These are phyloP conservation scores for Achroia grisella DNA, from an alignment of 1,140 invertebrate genomes.

Conservation along the genomic window DNA sequence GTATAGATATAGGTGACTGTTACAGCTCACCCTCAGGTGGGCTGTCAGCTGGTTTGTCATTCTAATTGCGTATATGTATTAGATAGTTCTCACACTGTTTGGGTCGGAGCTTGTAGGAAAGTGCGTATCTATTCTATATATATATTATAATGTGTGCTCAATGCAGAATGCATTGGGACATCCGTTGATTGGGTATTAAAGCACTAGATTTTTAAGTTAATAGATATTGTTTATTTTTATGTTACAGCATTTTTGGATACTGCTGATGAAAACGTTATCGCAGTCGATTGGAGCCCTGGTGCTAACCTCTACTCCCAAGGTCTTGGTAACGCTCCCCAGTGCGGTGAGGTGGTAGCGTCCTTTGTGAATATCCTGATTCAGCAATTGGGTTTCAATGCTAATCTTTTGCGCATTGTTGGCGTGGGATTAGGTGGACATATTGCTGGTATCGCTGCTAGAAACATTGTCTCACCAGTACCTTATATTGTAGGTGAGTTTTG, in stretches of 20 bases:
- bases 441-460: conserved; percentile 47
- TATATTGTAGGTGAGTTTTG: conserved; percentile 47
- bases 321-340: conserved; percentile 37
- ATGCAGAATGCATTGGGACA: no score
- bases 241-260: conserved; percentile 11
- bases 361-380: conserved; percentile 43
- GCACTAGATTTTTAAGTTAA: no score
- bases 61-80: no score
- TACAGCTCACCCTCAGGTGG: no score
- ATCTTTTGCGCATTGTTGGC: conserved; percentile 41
- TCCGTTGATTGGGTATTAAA: no score
- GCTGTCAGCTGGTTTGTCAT: no score
- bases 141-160: not conserved
- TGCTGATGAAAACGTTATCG: conserved; percentile 46
- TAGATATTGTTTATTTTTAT: no score
- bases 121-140: not conserved
- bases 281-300: conserved; percentile 49
- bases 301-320: conserved; percentile 31
- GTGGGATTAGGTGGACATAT: conserved; percentile 51
- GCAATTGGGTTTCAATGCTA: conserved; percentile 33
- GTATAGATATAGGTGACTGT: no score
- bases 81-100: no score
- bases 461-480: conserved; percentile 25
- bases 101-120: no score
- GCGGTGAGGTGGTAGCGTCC: conserved; percentile 30